phyloP scores from a whole-genome alignment of 2,888 invertebrate genomes.

The Drosophila ezoana region DNA sequence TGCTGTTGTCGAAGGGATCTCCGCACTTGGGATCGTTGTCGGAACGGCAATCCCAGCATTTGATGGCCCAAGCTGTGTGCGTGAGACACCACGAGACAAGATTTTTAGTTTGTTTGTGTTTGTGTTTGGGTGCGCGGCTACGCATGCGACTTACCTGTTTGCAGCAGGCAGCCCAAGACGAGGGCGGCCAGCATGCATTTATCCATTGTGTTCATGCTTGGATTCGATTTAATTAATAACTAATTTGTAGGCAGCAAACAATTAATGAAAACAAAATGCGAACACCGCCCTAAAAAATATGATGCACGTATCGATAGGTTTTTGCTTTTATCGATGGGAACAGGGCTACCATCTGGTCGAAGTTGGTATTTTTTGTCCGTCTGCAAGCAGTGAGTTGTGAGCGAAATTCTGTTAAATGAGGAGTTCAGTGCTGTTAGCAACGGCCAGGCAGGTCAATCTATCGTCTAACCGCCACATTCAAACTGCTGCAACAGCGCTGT shows the following conservation, averaged over 20 bases:
- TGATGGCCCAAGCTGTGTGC: slow-evolving; percentile 88
- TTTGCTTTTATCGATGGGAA: slow-evolving; percentile 27
- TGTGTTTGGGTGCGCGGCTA: slow-evolving; percentile 1
- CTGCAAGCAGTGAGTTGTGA: neutral
- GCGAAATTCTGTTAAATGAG: neutral
- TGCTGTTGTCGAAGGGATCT: slow-evolving; percentile 96
- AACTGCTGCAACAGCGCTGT: neutral
- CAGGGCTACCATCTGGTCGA: slow-evolving; percentile 18
- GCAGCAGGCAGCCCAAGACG: slow-evolving; percentile 54
- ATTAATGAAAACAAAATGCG: slow-evolving; percentile 64
- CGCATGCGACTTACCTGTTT: slow-evolving; percentile 56
- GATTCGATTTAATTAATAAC: slow-evolving; percentile 16
- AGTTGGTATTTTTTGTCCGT: neutral
- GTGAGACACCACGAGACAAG: slow-evolving; percentile 12
- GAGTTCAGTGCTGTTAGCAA: neutral
- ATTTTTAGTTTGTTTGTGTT: slow-evolving; percentile 11
- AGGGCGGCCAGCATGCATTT: slow-evolving; percentile 44
- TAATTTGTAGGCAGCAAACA: slow-evolving; percentile 16
- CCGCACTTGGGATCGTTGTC: slow-evolving; percentile 95
- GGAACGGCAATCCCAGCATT: slow-evolving; percentile 96
- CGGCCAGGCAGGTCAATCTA: neutral
- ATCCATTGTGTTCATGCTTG: slow-evolving; percentile 52
- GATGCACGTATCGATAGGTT: slow-evolving; percentile 55
- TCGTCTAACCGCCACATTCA: neutral
- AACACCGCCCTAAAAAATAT: slow-evolving; percentile 63